Base-by-base conservation (phyloP, 2,797 vertebrate species). In the Onychomys torridus region DNA sequence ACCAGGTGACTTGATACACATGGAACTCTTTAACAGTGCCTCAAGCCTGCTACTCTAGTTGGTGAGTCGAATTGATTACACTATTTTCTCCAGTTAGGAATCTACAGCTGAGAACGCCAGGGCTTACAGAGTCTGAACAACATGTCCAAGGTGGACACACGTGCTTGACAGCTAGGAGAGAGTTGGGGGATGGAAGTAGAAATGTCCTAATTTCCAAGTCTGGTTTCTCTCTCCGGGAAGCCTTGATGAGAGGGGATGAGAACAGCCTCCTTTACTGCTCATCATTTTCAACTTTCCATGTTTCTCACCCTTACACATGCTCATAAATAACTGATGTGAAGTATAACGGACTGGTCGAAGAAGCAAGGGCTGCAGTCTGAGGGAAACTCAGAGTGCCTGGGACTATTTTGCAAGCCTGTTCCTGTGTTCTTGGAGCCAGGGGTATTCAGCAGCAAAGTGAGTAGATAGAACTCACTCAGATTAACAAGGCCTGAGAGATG, bases 31-130 rank as follows among this genome's bases (percentile, higher is more conserved):
- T 82, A 83, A n/a, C 25, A 49, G 49, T 55, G 57, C 23, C 81
- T 49, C 43, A 6, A 37, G 27, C 12, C 17, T 34, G 89, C 32
- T 69, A 37, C 25, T 25, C 13, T 14, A 37, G 43, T 52, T 67
- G 19, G 63, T 25, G 61, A 85, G 19, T n/a, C 83, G 34, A 25
- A 25, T 19, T 43, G 65, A 5, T 77, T 34, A 34, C 34, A 52
- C 93, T 77, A 43, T 29, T n/a, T 82, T 94, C 90, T 92, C 34
- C 23, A 85, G 40, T 81, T 83, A 77, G 52, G 93, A 65, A 87
- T 78, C 25, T 49, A 49, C n/a, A 86, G 16, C 2, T 1, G 19
- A 84, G n/a, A 27, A 91, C 76, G 3, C 19, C 9, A 89, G 85
- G 61, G 46, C 32, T 86, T 87, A 73, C 29, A 65, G 55, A 78